A percentile compares a stretch with the other conserved stretches of the same genome.
phyloP scores from a whole-genome alignment of 1,140 invertebrate species.

The Drosophila guanche region DNA sequence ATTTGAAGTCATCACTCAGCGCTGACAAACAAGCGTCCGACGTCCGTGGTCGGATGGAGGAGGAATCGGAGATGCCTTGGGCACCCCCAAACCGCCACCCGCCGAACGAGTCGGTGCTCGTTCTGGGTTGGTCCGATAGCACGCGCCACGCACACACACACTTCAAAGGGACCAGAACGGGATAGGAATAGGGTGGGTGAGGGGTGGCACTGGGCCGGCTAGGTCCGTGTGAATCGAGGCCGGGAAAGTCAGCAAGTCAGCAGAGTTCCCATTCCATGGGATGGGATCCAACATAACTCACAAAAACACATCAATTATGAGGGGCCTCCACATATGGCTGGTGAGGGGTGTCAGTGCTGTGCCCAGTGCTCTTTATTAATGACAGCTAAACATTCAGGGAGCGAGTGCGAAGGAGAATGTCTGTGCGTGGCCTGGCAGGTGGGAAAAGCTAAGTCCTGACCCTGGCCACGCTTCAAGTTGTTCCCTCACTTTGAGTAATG shows the following conservation, averaged over 20 bases:
- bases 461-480: conserved; percentile 6
- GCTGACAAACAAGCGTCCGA: conserved; percentile 68
- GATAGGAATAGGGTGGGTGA: conserved; percentile 2
- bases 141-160: conserved; percentile 9
- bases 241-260: conserved; percentile 71
- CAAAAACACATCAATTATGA: conserved; percentile 80
- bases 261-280: conserved; percentile 51
- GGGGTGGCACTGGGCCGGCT: no score
- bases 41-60: conserved; percentile 24
- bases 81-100: not conserved
- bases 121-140: conserved; percentile 33
- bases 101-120: no score
- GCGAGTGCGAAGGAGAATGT: conserved; percentile 47
- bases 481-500: conserved; percentile 66
- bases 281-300: conserved; percentile 72
- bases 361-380: conserved; percentile 71
- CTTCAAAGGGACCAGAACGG: conserved; percentile 20
- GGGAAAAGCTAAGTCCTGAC: conserved; percentile 45
- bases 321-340: conserved; percentile 33
- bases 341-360: conserved; percentile 13
- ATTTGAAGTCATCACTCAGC: conserved; percentile 79
- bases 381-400: conserved; percentile 77
- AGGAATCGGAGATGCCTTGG: conserved; percentile 37
- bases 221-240: not conserved
- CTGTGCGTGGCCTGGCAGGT: conserved; percentile 73